Base-by-base conservation (phyloP, 2,113 vertebrate species). In the Nesogale talazaci region DNA sequence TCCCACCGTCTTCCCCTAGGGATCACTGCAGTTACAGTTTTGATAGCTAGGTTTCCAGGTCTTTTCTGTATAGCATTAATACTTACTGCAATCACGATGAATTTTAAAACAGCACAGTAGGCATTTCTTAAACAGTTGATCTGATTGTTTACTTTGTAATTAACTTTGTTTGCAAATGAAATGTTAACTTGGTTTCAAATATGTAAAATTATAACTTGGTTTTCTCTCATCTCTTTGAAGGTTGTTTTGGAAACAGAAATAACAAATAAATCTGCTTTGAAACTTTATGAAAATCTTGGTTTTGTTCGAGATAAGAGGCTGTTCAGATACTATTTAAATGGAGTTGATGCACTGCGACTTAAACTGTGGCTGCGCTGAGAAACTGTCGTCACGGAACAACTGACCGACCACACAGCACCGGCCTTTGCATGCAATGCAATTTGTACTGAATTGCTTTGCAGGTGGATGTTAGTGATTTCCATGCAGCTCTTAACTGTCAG, bases 261-360 rank as follows among this genome's bases (percentile, higher is more conserved):
- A 98, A 99, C 99, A 96, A 99, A 99, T 98, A 99, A 99, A 98
- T 99, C 99, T 91, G 99, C 99, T 96, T 98, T 99, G 98, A 99
- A 99, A 99, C 99, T 99, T 98, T 99, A 99, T 96, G 99, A 99
- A 98, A 99, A 99, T 97, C 99, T 99, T 98, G 99, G 99, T 96
- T 99, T 99, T 98, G 99, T 99, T 98, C 99, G 99, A 98, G 99
- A 99, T 99, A 99, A 99, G 98, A 99, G 99, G 98, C 99, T 99
- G 97, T 99, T 99, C 99, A 99, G 99, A 99, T 99, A 99, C 98
- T 99, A 99, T 99, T 99, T 99, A 99, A 99, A 99, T 36, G 99
- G 99, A 98, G 99, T 99, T 95, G 99, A 99, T 96, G 99, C 99
- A 96, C 98, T 99, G 98, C 98, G 99, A 96, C 99, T 99, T 97